These are phyloP conservation scores for Xanthia togata DNA, from an alignment of 2,888 invertebrate genomes.

Conservation along the genomic window DNA sequence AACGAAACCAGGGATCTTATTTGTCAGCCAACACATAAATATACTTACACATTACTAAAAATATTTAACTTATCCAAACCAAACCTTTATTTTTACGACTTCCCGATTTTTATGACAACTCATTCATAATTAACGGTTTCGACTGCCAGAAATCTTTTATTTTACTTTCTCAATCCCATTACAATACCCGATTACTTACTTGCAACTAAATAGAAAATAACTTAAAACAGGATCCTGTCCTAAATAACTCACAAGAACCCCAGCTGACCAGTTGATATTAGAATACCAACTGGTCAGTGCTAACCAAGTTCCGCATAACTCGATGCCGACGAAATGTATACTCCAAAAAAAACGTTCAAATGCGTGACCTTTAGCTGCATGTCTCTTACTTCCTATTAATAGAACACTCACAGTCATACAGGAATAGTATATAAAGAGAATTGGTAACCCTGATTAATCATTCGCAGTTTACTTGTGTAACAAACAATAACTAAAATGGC, in stretches of 20 bases:
- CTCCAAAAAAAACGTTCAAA: slow-evolving; percentile 82
- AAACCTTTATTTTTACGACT: neutral
- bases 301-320: slow-evolving; percentile 83
- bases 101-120: neutral
- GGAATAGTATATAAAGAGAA: slow-evolving; percentile 82
- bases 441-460: slow-evolving; percentile 80
- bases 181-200: too few relatives aligned
- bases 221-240: slow-evolving; percentile 19
- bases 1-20: neutral
- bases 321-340: slow-evolving; percentile 81
- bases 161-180: neutral
- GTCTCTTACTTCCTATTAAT: slow-evolving; percentile 88
- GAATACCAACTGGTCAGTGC: slow-evolving; percentile 60
- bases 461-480: slow-evolving; percentile 86
- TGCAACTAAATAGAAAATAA: neutral
- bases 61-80: neutral
- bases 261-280: too few relatives aligned
- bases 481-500: slow-evolving; percentile 86
- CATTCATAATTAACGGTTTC: neutral
- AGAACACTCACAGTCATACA: slow-evolving; percentile 83
- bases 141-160: neutral
- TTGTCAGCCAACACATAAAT: neutral
- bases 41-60: neutral
- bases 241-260: slow-evolving; percentile 6
- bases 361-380: slow-evolving; percentile 81